These are phyloP conservation scores for Myotis brandtii DNA, from an alignment of 2,113 vertebrate species.

Conservation along the genomic window DNA sequence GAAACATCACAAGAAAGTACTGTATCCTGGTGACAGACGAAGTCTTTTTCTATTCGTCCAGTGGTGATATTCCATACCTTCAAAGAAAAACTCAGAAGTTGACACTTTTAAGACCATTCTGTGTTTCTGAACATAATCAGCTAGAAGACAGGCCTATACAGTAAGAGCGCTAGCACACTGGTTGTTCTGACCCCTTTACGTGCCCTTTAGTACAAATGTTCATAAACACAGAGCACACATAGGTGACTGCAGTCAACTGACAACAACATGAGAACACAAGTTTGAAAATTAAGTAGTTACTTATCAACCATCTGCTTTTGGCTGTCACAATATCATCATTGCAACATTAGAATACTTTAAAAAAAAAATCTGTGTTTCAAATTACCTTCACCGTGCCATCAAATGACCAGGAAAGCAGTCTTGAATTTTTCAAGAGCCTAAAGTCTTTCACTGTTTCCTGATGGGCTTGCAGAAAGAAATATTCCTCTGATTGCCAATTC, in stretches of 20 bases:
- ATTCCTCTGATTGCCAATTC: slow-evolving; percentile 90
- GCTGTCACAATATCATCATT: slow-evolving; percentile 8
- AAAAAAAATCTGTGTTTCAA: slow-evolving; percentile 22
- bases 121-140: not conserved
- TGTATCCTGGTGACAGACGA: slow-evolving; percentile 90
- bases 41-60: slow-evolving; percentile 89
- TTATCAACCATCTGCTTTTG: not conserved
- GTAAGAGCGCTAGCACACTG: not conserved
- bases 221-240: not conserved
- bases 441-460: slow-evolving; percentile 94
- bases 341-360: not conserved
- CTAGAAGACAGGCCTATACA: not conserved
- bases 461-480: slow-evolving; percentile 90
- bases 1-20: slow-evolving; percentile 95
- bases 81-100: slow-evolving; percentile 35
- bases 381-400: slow-evolving; percentile 96
- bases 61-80: slow-evolving; percentile 92
- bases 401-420: slow-evolving; percentile 95
- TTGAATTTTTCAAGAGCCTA: slow-evolving; percentile 86
- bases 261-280: not conserved
- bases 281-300: not conserved
- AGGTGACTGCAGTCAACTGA: not conserved
- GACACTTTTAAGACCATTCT: not conserved
- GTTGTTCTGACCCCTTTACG: not conserved
- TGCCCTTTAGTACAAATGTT: not conserved